These are phyloP conservation scores for Pseudoips prasinana DNA, from an alignment of 2,888 invertebrate species.

Conservation along the genomic window DNA sequence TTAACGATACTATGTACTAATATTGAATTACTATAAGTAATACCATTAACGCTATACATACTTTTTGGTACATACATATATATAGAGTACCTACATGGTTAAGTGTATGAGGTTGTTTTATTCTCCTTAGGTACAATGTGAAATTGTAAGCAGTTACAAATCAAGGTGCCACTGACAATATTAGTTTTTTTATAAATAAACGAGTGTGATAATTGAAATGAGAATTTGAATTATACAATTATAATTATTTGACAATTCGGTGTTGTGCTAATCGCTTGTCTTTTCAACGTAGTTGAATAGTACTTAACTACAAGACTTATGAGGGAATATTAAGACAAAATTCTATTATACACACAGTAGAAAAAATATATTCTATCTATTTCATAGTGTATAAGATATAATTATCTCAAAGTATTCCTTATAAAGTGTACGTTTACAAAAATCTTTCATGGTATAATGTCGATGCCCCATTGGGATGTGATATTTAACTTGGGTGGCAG, in stretches of 20 bases:
- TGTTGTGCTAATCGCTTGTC: conserved; percentile 37
- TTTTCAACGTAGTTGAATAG: conserved; percentile 32
- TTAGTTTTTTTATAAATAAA: conserved; percentile 54
- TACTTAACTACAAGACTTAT: conserved; percentile 34
- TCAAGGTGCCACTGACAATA: conserved; percentile 71
- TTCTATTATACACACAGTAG: conserved; percentile 33
- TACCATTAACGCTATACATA: too few relatives aligned
- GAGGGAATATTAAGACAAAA: conserved; percentile 32
- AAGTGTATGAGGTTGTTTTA: conserved; percentile 22
- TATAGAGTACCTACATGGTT: conserved; percentile 13
- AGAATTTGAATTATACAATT: conserved; percentile 31
- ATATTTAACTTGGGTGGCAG: conserved; percentile 13
- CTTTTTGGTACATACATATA: too few relatives aligned
- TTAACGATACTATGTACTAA: conserved; percentile 1
- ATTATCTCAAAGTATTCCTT: conserved; percentile 29
- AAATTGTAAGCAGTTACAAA: conserved; percentile 46
- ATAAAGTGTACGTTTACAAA: conserved; percentile 19
- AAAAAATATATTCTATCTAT: conserved; percentile 32
- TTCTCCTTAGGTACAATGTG: conserved; percentile 24
- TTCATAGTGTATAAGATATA: conserved; percentile 15
- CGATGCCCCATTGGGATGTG: conserved; percentile 33
- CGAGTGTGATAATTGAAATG: conserved; percentile 35
- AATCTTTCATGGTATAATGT: conserved; percentile 19
- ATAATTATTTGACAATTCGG: conserved; percentile 31
- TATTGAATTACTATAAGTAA: too few relatives aligned